phyloP scores from a whole-genome alignment of 2,113 vertebrate genomes.

The Triplophysa dalaica region DNA sequence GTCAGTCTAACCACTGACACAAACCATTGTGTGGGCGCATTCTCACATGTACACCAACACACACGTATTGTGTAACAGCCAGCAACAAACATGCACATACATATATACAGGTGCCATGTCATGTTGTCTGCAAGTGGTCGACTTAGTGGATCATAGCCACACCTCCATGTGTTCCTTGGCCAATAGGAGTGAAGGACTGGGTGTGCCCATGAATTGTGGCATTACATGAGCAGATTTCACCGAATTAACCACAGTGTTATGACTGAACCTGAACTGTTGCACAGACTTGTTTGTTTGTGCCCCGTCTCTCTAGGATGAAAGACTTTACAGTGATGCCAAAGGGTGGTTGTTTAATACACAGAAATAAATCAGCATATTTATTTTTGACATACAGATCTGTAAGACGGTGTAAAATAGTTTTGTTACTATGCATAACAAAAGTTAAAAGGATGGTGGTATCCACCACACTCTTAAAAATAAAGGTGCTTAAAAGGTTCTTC shows the following conservation, averaged over 20 bases:
- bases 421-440: neutral
- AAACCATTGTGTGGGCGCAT: neutral
- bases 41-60: neutral
- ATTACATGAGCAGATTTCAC: slow-evolving; percentile 40
- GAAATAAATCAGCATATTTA: neutral
- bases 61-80: slow-evolving; percentile 9
- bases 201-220: slow-evolving; percentile 34
- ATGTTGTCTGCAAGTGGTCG: slow-evolving; percentile 27
- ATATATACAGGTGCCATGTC: neutral
- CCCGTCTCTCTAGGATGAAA: neutral
- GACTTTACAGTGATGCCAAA: neutral
- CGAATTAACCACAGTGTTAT: slow-evolving; percentile 52
- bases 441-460: neutral
- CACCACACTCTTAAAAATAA: no score
- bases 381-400: neutral
- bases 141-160: slow-evolving; percentile 24
- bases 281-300: slow-evolving; percentile 14
- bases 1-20: neutral
- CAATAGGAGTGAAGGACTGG: slow-evolving; percentile 21
- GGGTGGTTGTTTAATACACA: neutral
- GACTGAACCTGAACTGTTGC: slow-evolving; percentile 45
- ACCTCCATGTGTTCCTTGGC: slow-evolving; percentile 4
- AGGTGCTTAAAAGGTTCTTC: no score
- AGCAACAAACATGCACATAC: slow-evolving; percentile 25
- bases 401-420: neutral